Evolutionary conservation across 2,888 invertebrate genomes (phyloP).

Genomic region (Hypercompe scribonia): DNA sequence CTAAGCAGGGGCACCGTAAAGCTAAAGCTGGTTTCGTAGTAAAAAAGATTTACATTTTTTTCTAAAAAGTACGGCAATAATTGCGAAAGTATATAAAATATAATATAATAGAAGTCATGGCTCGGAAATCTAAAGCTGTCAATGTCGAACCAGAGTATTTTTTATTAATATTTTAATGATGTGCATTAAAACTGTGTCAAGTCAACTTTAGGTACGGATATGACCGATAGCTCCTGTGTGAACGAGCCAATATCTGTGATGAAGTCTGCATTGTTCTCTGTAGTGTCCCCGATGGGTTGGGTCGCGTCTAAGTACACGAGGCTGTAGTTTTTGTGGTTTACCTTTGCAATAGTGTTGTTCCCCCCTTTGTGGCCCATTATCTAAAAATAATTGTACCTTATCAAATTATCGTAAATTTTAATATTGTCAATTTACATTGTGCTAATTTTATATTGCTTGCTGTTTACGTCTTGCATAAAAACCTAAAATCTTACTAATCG

Average conservation of each 20-base stretch:
- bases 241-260: constrained; percentile 67
- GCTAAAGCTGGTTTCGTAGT: too few relatives aligned
- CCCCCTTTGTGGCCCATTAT: constrained; percentile 72
- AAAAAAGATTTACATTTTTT: too few relatives aligned
- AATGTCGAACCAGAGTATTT: background rate
- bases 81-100: too few relatives aligned
- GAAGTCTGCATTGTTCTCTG: constrained; percentile 64
- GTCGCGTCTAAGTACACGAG: constrained; percentile 66
- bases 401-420: background rate
- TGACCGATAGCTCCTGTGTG: constrained; percentile 60
- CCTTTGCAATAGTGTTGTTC: constrained; percentile 29
- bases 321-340: constrained; percentile 52
- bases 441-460: background rate
- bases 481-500: background rate
- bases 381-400: constrained; percentile 45
- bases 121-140: background rate
- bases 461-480: background rate
- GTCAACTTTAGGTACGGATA: constrained; percentile 62
- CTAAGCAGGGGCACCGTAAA: too few relatives aligned
- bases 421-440: too few relatives aligned
- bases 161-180: background rate
- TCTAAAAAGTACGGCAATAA: too few relatives aligned
- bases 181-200: constrained; percentile 68
- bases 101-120: background rate
- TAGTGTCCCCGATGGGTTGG: constrained; percentile 60